phyloP scores from a whole-genome alignment of 2,113 vertebrate genomes.

The Merops nubicus region DNA sequence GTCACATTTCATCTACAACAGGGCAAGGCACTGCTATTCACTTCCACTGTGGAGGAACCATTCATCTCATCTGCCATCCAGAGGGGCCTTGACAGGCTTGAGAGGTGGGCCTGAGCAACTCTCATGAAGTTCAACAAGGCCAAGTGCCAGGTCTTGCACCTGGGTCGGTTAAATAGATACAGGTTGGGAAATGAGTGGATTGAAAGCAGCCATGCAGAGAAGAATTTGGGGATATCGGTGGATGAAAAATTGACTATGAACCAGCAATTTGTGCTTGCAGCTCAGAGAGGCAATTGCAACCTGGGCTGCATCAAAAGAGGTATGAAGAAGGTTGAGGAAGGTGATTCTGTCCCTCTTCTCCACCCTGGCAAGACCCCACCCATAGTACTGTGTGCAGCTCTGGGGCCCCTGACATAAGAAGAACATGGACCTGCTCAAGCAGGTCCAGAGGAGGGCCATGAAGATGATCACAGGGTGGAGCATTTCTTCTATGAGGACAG shows the following conservation, averaged over 20 bases:
- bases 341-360: neutral
- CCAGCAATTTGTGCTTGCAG: neutral
- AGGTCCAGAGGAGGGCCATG: neutral
- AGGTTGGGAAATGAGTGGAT: neutral
- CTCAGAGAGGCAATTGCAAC: neutral
- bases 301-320: neutral
- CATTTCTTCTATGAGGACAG: neutral
- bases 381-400: neutral
- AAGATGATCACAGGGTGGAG: neutral
- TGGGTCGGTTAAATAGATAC: neutral
- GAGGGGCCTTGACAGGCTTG: neutral
- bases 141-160: neutral
- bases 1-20: neutral
- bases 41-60: neutral
- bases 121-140: neutral
- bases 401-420: neutral
- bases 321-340: neutral
- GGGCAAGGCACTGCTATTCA: neutral
- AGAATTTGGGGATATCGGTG: neutral
- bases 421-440: neutral
- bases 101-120: neutral
- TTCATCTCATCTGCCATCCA: neutral
- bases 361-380: neutral
- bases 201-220: neutral
- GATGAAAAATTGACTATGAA: neutral